A percentile compares a stretch with the other conserved stretches of the same genome.
Evolutionary conservation across 2,113 vertebrate genomes (phyloP).

Genomic region (Axis porcinus): DNA sequence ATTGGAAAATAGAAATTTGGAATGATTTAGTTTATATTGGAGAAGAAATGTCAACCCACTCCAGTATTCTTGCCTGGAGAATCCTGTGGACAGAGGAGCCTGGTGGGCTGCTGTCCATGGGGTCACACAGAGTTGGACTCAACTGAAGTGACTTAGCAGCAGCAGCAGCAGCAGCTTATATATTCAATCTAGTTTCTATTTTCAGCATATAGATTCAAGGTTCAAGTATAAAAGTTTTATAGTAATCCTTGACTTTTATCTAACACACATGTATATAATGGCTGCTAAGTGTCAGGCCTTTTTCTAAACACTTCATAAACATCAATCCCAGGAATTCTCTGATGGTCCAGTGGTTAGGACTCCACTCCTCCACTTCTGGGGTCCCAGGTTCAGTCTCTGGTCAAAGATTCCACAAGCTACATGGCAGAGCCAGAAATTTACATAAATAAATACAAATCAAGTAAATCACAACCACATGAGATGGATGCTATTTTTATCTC

Average conservation of each 20-base stretch:
- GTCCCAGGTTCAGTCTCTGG: background rate
- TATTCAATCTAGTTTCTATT: background rate
- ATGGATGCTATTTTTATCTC: background rate
- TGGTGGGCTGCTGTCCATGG: too few relatives aligned
- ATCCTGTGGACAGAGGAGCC: too few relatives aligned
- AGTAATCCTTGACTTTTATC: background rate
- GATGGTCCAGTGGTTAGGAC: background rate
- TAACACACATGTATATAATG: background rate
- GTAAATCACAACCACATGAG: background rate
- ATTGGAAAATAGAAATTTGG: background rate
- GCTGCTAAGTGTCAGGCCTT: background rate
- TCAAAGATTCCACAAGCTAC: background rate
- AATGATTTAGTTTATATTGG: background rate
- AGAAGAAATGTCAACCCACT: too few relatives aligned
- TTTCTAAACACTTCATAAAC: background rate
- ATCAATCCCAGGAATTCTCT: background rate
- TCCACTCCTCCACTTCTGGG: background rate
- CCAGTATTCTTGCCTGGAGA: too few relatives aligned
- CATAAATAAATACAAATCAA: background rate
- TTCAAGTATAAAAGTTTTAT: background rate
- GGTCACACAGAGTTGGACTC: too few relatives aligned
- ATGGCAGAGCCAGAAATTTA: background rate
- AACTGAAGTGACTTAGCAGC: too few relatives aligned
- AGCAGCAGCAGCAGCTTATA: background rate
- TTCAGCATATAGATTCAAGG: background rate